Evolutionary conservation across 2,113 vertebrate genomes (phyloP).

Genomic region (Psammodynastes pulverulentus): DNA sequence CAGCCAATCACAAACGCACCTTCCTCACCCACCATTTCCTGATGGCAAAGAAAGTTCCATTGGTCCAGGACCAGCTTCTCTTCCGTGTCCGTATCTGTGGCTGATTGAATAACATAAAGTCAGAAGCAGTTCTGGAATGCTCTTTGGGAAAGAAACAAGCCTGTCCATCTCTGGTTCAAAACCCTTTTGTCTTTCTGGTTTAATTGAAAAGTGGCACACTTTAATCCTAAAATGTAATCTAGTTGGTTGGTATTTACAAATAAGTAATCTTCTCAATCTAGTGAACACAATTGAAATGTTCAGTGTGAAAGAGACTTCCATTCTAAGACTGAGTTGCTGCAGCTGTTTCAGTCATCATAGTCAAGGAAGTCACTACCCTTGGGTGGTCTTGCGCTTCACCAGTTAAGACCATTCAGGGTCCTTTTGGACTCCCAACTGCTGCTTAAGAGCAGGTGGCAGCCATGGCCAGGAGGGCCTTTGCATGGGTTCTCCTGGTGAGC

Average conservation of each 20-base stretch:
- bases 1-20: conserved; percentile 82
- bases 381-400: neutral
- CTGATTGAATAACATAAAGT: conserved; percentile 52
- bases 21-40: conserved; percentile 82
- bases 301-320: neutral
- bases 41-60: conserved; percentile 77
- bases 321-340: neutral
- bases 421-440: neutral
- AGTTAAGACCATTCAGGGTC: neutral
- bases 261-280: neutral
- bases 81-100: conserved; percentile 59
- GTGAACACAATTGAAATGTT: neutral
- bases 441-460: neutral
- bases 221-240: too few species aligned
- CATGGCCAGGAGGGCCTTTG: neutral
- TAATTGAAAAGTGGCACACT: neutral
- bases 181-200: neutral
- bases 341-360: neutral
- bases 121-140: neutral
- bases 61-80: conserved; percentile 70
- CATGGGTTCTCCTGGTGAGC: neutral
- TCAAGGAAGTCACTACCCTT: neutral
- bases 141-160: too few species aligned
- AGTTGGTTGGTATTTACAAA: neutral
- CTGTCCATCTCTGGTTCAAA: neutral